A percentile compares a stretch with the other conserved stretches of the same genome.
Evolutionary conservation across 30 jellyfish, hydroid and myxozoan genomes (phyloP).

Genomic region (Turritopsis rubra): DNA sequence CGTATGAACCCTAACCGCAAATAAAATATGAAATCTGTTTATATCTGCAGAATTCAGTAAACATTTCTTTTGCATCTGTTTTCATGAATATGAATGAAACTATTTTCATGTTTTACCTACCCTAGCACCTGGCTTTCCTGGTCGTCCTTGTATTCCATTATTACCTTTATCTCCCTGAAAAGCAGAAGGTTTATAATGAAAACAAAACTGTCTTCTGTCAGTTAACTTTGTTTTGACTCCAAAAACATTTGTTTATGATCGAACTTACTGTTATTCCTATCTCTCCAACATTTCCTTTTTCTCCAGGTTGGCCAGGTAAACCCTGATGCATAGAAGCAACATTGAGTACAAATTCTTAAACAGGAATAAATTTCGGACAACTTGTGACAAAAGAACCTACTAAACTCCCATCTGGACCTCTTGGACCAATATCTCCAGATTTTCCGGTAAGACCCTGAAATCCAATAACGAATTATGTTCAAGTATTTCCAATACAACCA

Average conservation of each 20-base stretch:
- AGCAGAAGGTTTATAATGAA: not conserved
- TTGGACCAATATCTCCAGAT: slow-evolving; percentile 8
- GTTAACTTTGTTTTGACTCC: not conserved
- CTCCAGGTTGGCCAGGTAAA: not conserved
- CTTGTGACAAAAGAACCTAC: not conserved
- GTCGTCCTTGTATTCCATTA: slow-evolving; percentile 1
- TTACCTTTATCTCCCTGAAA: slow-evolving; percentile 7
- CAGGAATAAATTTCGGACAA: not conserved
- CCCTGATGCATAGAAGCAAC: not conserved
- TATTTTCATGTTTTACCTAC: not conserved
- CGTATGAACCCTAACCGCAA: not conserved
- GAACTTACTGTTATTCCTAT: not conserved
- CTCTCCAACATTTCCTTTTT: not conserved
- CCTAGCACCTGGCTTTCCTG: slow-evolving; percentile 3
- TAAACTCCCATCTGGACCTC: slow-evolving; percentile 4
- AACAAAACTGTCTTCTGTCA: not conserved
- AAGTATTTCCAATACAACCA: not conserved
- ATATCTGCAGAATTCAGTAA: not conserved
- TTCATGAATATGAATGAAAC: too few relatives aligned
- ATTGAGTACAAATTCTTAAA: not conserved
- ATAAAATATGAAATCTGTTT: too few relatives aligned
- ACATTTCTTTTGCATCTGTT: not conserved
- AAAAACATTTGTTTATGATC: not conserved
- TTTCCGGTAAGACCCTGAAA: not conserved
- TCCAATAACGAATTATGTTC: not conserved